A percentile compares a stretch with the other conserved stretches of the same genome.
These are phyloP conservation scores for Oreocharis arfaki DNA, from an alignment of 2,113 vertebrate genomes.

Conservation along the genomic window DNA sequence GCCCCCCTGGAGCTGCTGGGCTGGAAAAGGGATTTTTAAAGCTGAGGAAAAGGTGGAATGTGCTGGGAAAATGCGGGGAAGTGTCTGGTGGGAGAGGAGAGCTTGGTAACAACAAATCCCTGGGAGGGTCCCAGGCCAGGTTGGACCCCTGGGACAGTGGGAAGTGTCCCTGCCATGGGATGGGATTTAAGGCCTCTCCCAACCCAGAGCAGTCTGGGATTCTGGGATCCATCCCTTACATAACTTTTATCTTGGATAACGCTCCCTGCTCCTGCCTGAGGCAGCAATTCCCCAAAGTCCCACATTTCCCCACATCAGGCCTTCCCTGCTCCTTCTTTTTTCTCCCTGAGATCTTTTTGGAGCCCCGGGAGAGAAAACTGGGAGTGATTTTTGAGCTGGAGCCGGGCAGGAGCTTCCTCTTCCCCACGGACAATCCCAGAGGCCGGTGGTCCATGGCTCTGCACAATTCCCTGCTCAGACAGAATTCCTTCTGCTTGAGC, in stretches of 20 bases:
- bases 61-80: neutral
- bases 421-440: neutral
- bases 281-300: neutral
- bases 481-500: neutral
- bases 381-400: neutral
- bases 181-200: neutral
- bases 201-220: neutral
- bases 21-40: neutral
- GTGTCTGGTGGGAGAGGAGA: neutral
- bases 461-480: neutral
- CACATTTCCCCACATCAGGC: neutral
- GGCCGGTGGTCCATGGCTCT: neutral
- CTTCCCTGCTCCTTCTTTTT: neutral
- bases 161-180: neutral
- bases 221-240: neutral
- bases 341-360: neutral
- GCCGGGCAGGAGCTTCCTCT: neutral
- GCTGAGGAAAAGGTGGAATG: neutral
- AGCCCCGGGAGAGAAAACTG: rapidly evolving
- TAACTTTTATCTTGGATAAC: neutral
- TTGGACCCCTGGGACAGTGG: rapidly evolving
- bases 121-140: neutral
- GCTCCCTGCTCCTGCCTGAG: neutral
- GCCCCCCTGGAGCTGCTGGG: neutral
- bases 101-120: neutral